Conservation (phyloP, 1,140 invertebrate species). For the Papilio xuthus region DNA sequence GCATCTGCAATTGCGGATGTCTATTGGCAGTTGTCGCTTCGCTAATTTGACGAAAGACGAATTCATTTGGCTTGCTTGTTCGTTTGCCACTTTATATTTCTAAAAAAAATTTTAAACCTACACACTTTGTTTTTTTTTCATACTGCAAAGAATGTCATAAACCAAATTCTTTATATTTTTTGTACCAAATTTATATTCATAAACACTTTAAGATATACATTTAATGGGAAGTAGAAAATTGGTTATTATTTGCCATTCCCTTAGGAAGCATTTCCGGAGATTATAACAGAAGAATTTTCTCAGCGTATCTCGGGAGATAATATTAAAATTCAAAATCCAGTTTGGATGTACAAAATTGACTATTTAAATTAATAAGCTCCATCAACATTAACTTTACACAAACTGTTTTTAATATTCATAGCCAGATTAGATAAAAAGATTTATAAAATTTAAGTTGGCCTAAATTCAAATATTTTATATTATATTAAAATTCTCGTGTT, state of each 20-base stretch:
- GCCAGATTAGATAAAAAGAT: not conserved
- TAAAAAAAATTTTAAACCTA: no score
- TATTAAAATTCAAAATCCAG: slow-evolving; percentile 18
- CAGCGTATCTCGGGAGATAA: slow-evolving; percentile 1
- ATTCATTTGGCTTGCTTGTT: no score
- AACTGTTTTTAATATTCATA: not conserved
- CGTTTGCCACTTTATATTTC: no score
- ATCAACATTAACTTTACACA: slow-evolving; percentile 8
- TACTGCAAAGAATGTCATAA: no score
- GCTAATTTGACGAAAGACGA: no score
- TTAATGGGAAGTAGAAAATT: slow-evolving; percentile 22
- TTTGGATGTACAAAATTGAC: slow-evolving; percentile 13
- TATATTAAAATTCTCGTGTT: no score
- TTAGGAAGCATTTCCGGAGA: slow-evolving; percentile 23
- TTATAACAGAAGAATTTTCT: slow-evolving; percentile 21
- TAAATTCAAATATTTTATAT: no score
- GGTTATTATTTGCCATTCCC: slow-evolving; percentile 22
- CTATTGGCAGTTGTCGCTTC: no score
- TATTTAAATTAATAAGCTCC: slow-evolving; percentile 10
- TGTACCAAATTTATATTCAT: slow-evolving; percentile 10
- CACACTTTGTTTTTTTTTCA: no score
- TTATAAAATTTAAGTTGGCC: not conserved
- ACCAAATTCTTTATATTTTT: not conserved
- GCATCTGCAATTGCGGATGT: no score
- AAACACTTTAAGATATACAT: slow-evolving; percentile 18